phyloP scores from a whole-genome alignment of 2,113 vertebrate genomes.

The Zonotrichia leucophrys region DNA sequence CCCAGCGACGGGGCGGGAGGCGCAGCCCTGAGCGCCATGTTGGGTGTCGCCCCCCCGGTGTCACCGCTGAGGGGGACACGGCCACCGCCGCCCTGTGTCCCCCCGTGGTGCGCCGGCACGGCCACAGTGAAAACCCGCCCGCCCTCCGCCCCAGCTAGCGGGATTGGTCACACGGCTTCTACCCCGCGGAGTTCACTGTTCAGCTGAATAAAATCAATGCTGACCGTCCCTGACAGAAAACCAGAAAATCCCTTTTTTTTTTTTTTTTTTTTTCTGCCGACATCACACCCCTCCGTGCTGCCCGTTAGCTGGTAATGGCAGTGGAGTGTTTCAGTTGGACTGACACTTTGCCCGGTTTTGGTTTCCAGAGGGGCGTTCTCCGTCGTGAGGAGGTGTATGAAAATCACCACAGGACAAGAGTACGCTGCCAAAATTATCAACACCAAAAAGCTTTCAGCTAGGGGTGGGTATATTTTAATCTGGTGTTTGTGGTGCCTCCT shows the following conservation, averaged over 20 bases:
- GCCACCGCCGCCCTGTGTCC: background rate
- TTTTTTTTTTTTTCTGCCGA: background rate
- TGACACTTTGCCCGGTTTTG: conserved; percentile 64
- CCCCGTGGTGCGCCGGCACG: too few species aligned
- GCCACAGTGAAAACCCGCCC: background rate
- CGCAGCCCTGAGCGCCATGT: conserved; percentile 32
- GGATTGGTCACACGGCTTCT: background rate
- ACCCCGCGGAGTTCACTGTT: background rate
- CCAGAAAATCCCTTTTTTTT: background rate
- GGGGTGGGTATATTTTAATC: conserved; percentile 82
- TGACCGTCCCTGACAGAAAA: background rate
- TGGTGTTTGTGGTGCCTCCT: background rate
- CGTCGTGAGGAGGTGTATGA: conserved; percentile 95
- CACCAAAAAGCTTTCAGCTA: conserved; percentile 95
- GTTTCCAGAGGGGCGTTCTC: conserved; percentile 92
- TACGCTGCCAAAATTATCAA: conserved; percentile 98
- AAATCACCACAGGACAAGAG: conserved; percentile 93
- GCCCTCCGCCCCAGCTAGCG: background rate
- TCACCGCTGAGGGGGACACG: background rate
- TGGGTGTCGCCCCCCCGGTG: background rate
- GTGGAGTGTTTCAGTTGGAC: background rate
- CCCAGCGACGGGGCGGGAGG: background rate
- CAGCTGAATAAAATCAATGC: background rate
- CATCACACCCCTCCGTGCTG: background rate
- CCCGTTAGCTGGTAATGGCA: background rate